Evolutionary conservation across 2,113 vertebrate genomes (phyloP), one percentile per base, ranked within the genome.

Genomic region (Cynoglossus semilaevis): DNA sequence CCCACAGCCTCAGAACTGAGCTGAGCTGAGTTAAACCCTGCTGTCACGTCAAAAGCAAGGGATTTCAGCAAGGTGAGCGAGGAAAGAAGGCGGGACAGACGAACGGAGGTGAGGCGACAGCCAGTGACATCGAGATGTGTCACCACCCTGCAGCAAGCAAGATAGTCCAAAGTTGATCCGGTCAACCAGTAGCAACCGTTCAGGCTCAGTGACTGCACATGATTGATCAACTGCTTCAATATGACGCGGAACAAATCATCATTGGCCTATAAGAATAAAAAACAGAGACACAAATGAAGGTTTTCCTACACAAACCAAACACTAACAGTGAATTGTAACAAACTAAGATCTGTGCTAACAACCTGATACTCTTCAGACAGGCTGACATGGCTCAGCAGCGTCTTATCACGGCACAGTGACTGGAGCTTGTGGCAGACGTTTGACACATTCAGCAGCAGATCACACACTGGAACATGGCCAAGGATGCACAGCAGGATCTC

Each of bases 401-500:
- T 95, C 87, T 96, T 98, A 79, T 99, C 97, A 6, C 92, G 85
- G 69, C 95, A 95, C 55, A 99, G 91, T 0, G 52, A 85, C 3
- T 90, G 88, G 0, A 99, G 85, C 80, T 96, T 98, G 62, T 91
- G 91, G 88, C 94, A 96, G 64, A 93, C 93, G 1, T 74, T 90
- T 17, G 92, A 90, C 70, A 98, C 95, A 0, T 89, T 97, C 55
- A 92, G 77, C 49, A 97, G 83, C 59, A 98, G 86, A 88, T 98
- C 95, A 6, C 89, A 93, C 76, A 93, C 92, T 15, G 96, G 93
- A 22, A 97, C 82, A 0, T 93, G 92, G 51, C 90, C 91, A 67
- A 99, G 91, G 73, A 98, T 96, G 74, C 95, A 93, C 70, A 99
- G 77, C 46, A 99, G 89, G 75, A 99, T 96, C 86, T 99, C 96